Percentiles rank a stretch among this genome's conserved stretches.
Evolutionary conservation across 2,113 vertebrate species (phyloP).

Genomic region (Tachysurus fulvidraco): DNA sequence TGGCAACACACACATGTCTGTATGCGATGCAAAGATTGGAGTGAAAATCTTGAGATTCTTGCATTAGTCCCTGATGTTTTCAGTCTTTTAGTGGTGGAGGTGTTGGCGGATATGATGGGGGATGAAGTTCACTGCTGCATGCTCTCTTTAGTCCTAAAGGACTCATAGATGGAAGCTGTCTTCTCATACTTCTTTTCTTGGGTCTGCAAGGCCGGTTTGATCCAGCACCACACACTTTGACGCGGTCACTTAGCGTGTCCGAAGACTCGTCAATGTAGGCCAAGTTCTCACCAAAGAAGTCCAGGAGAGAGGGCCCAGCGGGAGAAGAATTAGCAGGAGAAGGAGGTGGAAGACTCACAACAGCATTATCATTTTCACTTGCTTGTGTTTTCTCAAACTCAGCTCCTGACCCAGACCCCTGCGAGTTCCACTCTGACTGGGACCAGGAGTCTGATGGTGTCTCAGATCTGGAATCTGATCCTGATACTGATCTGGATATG

Average conservation of each 20-base stretch:
- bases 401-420: constrained; percentile 34
- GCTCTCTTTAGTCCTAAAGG: constrained; percentile 50
- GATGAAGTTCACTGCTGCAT: constrained; percentile 62
- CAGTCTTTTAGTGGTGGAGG: constrained; percentile 67
- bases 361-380: constrained; percentile 28
- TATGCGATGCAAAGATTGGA: neutral
- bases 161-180: constrained; percentile 56
- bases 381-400: constrained; percentile 33
- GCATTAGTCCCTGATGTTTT: too few species aligned
- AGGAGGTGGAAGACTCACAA: constrained; percentile 15
- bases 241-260: constrained; percentile 79
- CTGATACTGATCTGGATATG: constrained; percentile 62
- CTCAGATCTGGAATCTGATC: constrained; percentile 43
- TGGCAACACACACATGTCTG: neutral
- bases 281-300: constrained; percentile 84
- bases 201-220: constrained; percentile 59
- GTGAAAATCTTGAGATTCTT: neutral
- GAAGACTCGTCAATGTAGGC: constrained; percentile 90
- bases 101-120: constrained; percentile 70
- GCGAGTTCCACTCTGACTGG: constrained; percentile 49
- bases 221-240: constrained; percentile 41
- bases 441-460: constrained; percentile 53
- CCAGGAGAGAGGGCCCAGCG: constrained; percentile 63
- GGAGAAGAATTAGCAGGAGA: constrained; percentile 29
- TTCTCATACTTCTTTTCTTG: constrained; percentile 67